A percentile compares a stretch with the other conserved stretches of the same genome.
Conservation (phyloP, 2,888 invertebrate species). For the Zele albiditarsus region DNA sequence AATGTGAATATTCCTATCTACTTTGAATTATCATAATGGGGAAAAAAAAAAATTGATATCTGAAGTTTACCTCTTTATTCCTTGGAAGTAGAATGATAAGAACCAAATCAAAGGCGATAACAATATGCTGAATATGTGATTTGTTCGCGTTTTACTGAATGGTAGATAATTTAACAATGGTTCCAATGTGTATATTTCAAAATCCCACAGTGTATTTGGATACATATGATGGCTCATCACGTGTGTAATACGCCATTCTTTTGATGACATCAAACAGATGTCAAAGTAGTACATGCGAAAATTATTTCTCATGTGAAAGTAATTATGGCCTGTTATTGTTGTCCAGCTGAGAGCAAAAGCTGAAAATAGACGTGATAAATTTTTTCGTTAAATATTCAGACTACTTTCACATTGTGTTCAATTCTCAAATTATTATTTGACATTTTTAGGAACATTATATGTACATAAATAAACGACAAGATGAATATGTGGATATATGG, state of each 20-base stretch:
- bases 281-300: conserved; percentile 88
- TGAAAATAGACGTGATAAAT: conserved; percentile 62
- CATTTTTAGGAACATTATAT: too few species aligned
- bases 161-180: conserved; percentile 82
- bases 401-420: too few species aligned
- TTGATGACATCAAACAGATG: conserved; percentile 79
- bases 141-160: conserved; percentile 73
- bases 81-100: conserved; percentile 67
- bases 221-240: conserved; percentile 86
- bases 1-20: too few species aligned
- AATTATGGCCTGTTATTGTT: conserved; percentile 82
- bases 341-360: conserved; percentile 78
- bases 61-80: conserved; percentile 71
- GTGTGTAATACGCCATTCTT: conserved; percentile 85
- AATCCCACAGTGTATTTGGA: conserved; percentile 84
- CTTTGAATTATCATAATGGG: not conserved
- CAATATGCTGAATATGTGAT: not conserved
- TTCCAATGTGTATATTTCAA: conserved; percentile 81
- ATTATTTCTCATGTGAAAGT: conserved; percentile 83
- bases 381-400: too few species aligned
- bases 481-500: too few species aligned
- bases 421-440: too few species aligned
- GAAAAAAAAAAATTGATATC: not conserved
- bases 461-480: too few species aligned
- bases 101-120: conserved; percentile 73